Base-by-base conservation (phyloP, 2,113 vertebrate species). In the Galeopterus variegatus region DNA sequence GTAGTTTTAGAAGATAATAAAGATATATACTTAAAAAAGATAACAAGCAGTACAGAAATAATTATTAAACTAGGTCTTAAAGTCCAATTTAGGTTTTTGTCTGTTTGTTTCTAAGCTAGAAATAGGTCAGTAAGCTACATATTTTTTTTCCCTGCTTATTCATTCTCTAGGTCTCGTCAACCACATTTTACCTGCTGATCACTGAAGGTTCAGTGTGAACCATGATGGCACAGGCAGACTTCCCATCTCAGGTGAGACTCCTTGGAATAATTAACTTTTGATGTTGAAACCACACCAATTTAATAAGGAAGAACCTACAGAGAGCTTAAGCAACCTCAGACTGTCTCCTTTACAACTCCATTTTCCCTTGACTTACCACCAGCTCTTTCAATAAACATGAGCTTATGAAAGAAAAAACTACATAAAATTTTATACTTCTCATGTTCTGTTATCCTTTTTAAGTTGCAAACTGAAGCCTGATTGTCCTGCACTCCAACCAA, bases 361-460 rank as follows among this genome's bases (percentile, higher is more conserved):
- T 88, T 94, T 93, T 69, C 81, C 73, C 65, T 92, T 85, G 70
- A 88, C 93, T 96, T 81, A 93, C 45, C 50, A 87, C 45, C 28
- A 72, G 50, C 69, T 96, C 70, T 94, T 96, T 93, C 83, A 96
- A 81, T 80, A 97, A 96, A 88, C 75, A 89, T 72, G 85, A 94
- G 64, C 79, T 84, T 77, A 41, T n/a, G 69, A 91, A 95, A 89
- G 95, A 69, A 88, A 96, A 93, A 84, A 52, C 84, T 50, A 73
- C 75, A 93, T 83, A 73, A 95, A 80, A 88, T 88, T 95, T 97
- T 65, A 80, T 85, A 64, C 56, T 93, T 73, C 50, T 90, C 41
- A 45, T 84, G 89, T 94, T 93, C 86, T 18, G 19, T 92, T 97
- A 97, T 93, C 56, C 76, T 94, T 97, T 97, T 97, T 92, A 97